Evolutionary conservation across 2,113 vertebrate genomes (phyloP).

Genomic region (Silurus glanis): DNA sequence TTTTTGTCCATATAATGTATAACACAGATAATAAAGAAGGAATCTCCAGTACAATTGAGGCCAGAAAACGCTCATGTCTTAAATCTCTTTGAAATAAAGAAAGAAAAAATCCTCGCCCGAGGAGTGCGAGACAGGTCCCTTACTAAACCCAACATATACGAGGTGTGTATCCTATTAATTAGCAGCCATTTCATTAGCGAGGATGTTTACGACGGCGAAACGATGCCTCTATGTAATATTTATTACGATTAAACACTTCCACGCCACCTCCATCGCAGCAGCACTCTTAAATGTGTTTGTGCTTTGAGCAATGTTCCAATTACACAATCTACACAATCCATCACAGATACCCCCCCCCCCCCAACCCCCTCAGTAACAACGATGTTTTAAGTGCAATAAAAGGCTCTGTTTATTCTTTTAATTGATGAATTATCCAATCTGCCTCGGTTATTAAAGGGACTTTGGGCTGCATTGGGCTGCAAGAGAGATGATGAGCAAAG

Average conservation of each 20-base stretch:
- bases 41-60: no score
- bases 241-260: conserved; percentile 17
- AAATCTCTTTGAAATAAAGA: no score
- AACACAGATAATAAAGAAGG: no score
- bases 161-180: conserved; percentile 14
- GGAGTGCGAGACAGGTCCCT: not conserved
- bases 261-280: not conserved
- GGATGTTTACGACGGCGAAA: conserved; percentile 16
- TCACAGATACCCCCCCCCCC: not conserved
- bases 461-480: not conserved
- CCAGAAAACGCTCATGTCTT: no score
- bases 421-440: not conserved
- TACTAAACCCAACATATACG: not conserved
- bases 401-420: conserved; percentile 4
- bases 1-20: no score
- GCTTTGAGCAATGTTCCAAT: conserved; percentile 9
- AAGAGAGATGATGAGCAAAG: not conserved
- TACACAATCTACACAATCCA: conserved; percentile 12
- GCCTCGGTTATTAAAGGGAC: not conserved
- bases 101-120: no score
- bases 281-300: not conserved
- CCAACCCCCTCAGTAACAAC: not conserved
- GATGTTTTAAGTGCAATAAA: conserved; percentile 2
- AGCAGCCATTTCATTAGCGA: not conserved
- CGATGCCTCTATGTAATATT: conserved; percentile 10